phyloP scores from a whole-genome alignment of 2,888 invertebrate genomes.

The Lithophane semibrunnea region DNA sequence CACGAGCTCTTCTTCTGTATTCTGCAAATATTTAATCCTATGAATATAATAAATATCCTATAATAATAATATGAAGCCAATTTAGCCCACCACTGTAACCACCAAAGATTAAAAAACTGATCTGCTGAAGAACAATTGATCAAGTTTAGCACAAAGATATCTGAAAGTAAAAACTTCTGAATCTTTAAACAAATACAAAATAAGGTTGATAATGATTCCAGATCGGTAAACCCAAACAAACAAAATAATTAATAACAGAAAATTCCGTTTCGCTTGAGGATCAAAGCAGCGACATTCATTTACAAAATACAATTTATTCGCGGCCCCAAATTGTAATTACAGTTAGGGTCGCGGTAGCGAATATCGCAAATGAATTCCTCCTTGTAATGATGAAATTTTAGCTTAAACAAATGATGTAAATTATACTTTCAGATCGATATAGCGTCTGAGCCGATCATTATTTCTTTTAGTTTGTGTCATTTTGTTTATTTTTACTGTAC shows the following conservation, averaged over 20 bases:
- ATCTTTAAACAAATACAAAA: constrained; percentile 13
- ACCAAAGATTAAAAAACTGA: neutral
- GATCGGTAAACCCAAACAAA: constrained; percentile 71
- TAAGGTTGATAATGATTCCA: constrained; percentile 66
- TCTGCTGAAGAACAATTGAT: neutral
- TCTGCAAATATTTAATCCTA: neutral
- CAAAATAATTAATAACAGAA: constrained; percentile 75
- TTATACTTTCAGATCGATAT: constrained; percentile 35
- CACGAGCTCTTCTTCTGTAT: too few species aligned
- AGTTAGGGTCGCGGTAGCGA: constrained; percentile 46
- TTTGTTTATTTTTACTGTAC: neutral
- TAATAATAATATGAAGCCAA: too few species aligned
- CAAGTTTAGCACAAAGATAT: neutral
- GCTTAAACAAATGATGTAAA: constrained; percentile 50
- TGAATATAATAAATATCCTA: too few species aligned
- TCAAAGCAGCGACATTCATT: constrained; percentile 69
- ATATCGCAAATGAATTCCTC: constrained; percentile 53
- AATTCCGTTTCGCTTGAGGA: constrained; percentile 67
- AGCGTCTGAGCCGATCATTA: neutral
- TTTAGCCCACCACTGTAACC: neutral
- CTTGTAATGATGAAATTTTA: constrained; percentile 56
- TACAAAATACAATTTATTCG: constrained; percentile 66
- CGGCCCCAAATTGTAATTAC: constrained; percentile 59
- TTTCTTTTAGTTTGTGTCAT: neutral
- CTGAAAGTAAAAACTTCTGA: neutral